phyloP scores from a whole-genome alignment of 2,797 vertebrate genomes.

The Leptatherina wallacei region DNA sequence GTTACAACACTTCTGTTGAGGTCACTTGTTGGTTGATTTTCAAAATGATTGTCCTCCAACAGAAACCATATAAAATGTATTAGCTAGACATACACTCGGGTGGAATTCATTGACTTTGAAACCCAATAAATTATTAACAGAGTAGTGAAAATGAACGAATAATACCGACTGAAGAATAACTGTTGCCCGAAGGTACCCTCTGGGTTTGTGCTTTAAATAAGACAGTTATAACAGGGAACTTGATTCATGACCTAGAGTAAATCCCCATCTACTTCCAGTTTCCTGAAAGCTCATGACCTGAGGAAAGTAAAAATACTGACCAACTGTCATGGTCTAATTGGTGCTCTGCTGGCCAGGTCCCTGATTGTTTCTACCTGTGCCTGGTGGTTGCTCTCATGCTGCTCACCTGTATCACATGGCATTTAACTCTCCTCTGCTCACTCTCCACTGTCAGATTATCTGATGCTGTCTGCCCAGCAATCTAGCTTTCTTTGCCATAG shows the following conservation, averaged over 20 bases:
- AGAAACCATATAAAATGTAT: not conserved
- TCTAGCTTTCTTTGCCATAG: too few species aligned
- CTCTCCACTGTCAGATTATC: too few species aligned
- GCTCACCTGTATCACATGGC: too few species aligned
- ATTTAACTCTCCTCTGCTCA: too few species aligned
- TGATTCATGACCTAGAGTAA: slow-evolving; percentile 82
- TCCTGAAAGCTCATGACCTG: slow-evolving; percentile 76
- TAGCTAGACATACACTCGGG: not conserved
- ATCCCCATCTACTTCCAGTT: slow-evolving; percentile 81
- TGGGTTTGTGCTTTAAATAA: slow-evolving; percentile 66
- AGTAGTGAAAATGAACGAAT: slow-evolving; percentile 28
- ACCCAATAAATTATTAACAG: not conserved
- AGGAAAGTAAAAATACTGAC: slow-evolving; percentile 58
- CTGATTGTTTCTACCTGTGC: too few species aligned
- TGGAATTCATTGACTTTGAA: not conserved
- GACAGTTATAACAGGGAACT: slow-evolving; percentile 78
- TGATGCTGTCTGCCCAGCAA: too few species aligned
- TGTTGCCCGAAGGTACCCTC: slow-evolving; percentile 69
- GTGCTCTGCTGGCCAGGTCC: too few species aligned
- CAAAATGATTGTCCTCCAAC: not conserved
- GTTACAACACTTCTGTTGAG: not conserved
- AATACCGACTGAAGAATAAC: slow-evolving; percentile 26
- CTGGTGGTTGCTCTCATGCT: too few species aligned
- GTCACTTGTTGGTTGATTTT: not conserved
- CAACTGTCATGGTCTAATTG: too few species aligned